These are phyloP conservation scores for Allacma fusca DNA, from an alignment of 2,888 invertebrate genomes.

Conservation along the genomic window DNA sequence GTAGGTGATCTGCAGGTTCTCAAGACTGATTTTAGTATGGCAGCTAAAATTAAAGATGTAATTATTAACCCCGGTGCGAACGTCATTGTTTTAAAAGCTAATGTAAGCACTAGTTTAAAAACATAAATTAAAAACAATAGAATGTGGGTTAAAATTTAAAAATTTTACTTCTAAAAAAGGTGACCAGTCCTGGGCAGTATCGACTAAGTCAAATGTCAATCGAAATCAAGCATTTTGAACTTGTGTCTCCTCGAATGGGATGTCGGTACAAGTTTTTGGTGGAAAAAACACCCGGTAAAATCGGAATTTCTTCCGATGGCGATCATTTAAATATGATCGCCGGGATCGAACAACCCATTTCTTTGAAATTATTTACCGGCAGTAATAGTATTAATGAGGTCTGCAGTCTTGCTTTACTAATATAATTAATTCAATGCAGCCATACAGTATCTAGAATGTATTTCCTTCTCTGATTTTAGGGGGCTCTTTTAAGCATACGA, in stretches of 20 bases:
- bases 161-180: constrained; percentile 35
- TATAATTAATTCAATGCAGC: constrained; percentile 13
- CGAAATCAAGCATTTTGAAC: constrained; percentile 66
- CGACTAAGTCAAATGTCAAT: constrained; percentile 56
- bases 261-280: constrained; percentile 58
- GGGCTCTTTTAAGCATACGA: constrained; percentile 71
- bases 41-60: constrained; percentile 67
- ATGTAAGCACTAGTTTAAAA: constrained; percentile 63
- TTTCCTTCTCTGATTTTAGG: too few relatives aligned
- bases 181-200: constrained; percentile 58
- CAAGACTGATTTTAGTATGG: constrained; percentile 73
- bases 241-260: constrained; percentile 70
- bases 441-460: not conserved
- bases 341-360: constrained; percentile 80
- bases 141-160: too few relatives aligned
- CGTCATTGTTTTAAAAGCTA: constrained; percentile 64
- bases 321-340: constrained; percentile 73
- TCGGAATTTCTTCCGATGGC: constrained; percentile 50
- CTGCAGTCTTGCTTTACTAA: constrained; percentile 62
- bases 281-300: constrained; percentile 52
- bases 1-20: constrained; percentile 73
- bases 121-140: too few relatives aligned
- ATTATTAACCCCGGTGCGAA: constrained; percentile 66
- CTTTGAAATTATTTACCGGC: constrained; percentile 78
- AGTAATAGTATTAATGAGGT: constrained; percentile 78